A percentile compares a stretch with the other conserved stretches of the same genome.
phyloP scores from a whole-genome alignment of 2,888 invertebrate species.

The Protonemura montana region DNA sequence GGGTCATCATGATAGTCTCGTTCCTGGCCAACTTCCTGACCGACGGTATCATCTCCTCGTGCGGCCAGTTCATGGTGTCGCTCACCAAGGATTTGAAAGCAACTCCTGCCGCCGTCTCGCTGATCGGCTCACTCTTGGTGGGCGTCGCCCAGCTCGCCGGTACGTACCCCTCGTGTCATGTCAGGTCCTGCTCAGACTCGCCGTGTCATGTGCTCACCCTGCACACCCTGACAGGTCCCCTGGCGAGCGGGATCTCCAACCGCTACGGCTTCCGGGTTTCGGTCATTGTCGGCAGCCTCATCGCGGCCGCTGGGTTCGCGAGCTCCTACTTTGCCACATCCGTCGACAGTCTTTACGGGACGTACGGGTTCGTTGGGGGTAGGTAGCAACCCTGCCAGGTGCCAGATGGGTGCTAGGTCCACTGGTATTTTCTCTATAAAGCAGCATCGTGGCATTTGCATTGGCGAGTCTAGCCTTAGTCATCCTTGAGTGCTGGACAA shows the following conservation, averaged over 20 bases:
- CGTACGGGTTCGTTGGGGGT: conserved; percentile 88
- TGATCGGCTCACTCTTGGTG: conserved; percentile 86
- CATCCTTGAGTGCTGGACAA: no score
- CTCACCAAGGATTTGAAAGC: conserved; percentile 74
- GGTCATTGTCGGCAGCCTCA: conserved; percentile 81
- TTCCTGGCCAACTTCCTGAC: conserved; percentile 93
- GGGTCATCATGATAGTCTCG: conserved; percentile 89
- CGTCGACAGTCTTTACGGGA: conserved; percentile 77
- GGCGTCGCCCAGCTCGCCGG: conserved; percentile 91
- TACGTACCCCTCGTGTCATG: conserved; percentile 55
- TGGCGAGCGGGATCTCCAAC: conserved; percentile 92
- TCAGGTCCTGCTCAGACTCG: not conserved
- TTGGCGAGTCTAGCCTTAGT: no score
- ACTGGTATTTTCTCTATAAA: no score
- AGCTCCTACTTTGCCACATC: conserved; percentile 76
- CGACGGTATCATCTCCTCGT: conserved; percentile 93
- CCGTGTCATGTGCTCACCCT: no score
- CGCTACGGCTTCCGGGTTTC: conserved; percentile 90
- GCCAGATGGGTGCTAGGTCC: no score
- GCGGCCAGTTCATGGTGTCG: conserved; percentile 75
- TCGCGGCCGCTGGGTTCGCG: conserved; percentile 74
- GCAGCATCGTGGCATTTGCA: no score
- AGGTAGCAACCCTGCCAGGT: no score
- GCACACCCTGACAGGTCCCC: conserved; percentile 71
- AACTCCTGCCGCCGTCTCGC: conserved; percentile 74